phyloP scores from a whole-genome alignment of 2,797 vertebrate species.

The Buphagus erythrorhynchus region DNA sequence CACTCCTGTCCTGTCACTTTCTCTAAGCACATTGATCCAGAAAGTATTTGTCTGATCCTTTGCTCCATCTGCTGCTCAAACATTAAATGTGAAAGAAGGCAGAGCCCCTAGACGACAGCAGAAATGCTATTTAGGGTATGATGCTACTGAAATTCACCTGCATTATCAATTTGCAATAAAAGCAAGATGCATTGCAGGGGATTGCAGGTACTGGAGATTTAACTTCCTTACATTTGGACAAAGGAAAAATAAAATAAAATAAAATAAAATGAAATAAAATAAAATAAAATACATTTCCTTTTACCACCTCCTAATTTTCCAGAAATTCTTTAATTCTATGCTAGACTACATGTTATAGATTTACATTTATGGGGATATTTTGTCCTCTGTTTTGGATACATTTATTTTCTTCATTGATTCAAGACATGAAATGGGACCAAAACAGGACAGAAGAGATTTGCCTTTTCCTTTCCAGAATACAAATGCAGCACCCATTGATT shows the following conservation, averaged over 20 bases:
- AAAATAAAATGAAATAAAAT: not conserved
- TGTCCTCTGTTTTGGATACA: not conserved
- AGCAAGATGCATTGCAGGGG: not conserved
- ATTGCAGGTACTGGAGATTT: not conserved
- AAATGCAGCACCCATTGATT: not conserved
- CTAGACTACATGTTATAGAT: not conserved
- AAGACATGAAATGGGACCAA: not conserved
- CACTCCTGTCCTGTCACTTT: not conserved
- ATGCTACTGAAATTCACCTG: not conserved
- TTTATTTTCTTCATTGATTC: not conserved
- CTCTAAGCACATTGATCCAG: not conserved
- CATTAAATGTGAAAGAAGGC: not conserved
- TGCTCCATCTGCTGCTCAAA: conserved; percentile 59
- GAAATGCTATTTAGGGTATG: not conserved
- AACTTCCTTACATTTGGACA: not conserved
- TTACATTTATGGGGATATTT: not conserved
- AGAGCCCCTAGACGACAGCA: not conserved
- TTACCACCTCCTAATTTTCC: not conserved
- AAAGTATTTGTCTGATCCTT: not conserved
- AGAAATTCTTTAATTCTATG: not conserved
- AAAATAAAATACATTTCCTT: not conserved
- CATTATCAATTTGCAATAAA: not conserved
- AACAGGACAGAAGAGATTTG: not conserved
- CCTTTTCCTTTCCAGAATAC: not conserved
- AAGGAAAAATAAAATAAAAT: not conserved